phyloP scores from a whole-genome alignment of 2,113 vertebrate genomes.

The Alligator mississippiensis region DNA sequence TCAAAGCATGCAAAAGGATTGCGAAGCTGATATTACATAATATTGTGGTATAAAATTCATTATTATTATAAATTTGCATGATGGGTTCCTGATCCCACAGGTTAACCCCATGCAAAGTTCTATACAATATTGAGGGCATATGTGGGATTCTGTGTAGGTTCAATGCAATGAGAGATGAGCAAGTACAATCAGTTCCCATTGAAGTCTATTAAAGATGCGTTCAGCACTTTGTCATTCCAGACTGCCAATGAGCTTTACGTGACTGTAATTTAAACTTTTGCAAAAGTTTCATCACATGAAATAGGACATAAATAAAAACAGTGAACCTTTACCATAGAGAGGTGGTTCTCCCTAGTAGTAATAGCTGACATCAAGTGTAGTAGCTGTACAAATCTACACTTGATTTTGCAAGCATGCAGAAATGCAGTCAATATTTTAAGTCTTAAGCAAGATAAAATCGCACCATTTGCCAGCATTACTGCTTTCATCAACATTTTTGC shows the following conservation, averaged over 20 bases:
- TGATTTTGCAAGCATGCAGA: background rate
- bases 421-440: background rate
- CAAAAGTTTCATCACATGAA: too few species aligned
- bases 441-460: background rate
- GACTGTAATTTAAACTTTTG: too few species aligned
- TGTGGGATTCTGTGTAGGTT: background rate
- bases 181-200: background rate
- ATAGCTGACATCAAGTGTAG: too few species aligned
- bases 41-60: background rate
- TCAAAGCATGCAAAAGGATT: background rate
- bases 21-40: background rate
- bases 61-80: background rate
- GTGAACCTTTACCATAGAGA: too few species aligned
- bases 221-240: background rate
- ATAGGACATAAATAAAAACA: too few species aligned
- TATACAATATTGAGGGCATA: background rate
- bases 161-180: too few species aligned
- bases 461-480: background rate
- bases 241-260: background rate
- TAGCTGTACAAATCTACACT: background rate
- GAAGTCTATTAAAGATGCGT: background rate
- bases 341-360: too few species aligned
- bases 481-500: background rate
- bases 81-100: rapidly evolving
- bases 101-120: background rate